Conservation (phyloP, 2,888 invertebrate species). For the Erebia ligea region DNA sequence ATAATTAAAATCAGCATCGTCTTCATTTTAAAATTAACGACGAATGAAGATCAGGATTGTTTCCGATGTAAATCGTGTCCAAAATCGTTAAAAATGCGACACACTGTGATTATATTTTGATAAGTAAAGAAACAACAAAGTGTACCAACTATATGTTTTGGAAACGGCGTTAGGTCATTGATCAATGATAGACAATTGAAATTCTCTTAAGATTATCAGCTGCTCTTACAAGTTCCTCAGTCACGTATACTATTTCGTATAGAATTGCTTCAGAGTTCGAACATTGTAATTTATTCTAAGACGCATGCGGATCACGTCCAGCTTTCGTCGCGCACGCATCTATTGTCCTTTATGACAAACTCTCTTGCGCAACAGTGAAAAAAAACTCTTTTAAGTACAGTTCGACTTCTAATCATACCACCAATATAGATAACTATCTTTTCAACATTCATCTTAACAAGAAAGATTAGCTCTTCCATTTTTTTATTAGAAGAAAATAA, state of each 20-base stretch:
- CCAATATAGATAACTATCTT: too few species aligned
- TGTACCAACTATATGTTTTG: neutral
- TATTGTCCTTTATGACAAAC: conserved; percentile 44
- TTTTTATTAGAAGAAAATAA: too few species aligned
- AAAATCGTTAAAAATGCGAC: too few species aligned
- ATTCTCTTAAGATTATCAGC: conserved; percentile 39
- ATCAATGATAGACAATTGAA: conserved; percentile 42
- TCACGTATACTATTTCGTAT: conserved; percentile 59
- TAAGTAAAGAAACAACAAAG: too few species aligned
- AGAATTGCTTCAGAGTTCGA: conserved; percentile 47
- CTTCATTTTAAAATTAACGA: conserved; percentile 13
- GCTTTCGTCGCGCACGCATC: conserved; percentile 60
- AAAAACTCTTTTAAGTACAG: too few species aligned
- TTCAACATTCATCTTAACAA: too few species aligned
- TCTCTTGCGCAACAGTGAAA: conserved; percentile 22
- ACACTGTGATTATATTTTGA: too few species aligned
- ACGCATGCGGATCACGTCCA: conserved; percentile 68
- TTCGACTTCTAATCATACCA: too few species aligned
- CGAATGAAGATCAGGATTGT: neutral
- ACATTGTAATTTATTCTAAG: conserved; percentile 42
- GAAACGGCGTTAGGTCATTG: conserved; percentile 23
- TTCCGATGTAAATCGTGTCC: too few species aligned
- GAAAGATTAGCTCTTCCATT: too few species aligned
- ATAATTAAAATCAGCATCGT: conserved; percentile 21
- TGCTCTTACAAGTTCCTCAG: conserved; percentile 50